Evolutionary conservation across 92 coral and sea anemone species (phyloP), one percentile per base, ranked within the genome.

Genomic region (Parazoanthus darwini): DNA sequence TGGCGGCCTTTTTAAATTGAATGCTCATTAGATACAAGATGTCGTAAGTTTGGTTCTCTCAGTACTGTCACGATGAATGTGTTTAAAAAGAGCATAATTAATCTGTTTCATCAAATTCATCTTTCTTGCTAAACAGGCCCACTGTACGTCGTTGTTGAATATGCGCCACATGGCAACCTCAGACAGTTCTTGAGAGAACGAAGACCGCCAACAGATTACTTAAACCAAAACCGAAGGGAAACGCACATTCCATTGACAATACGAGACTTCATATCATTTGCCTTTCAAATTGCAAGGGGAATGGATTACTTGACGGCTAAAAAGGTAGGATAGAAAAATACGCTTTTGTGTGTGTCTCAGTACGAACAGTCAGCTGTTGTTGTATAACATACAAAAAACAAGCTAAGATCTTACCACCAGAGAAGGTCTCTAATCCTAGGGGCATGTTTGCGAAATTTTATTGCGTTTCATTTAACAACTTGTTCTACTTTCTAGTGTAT

Each of bases 271-370:
- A 92, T 97, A 58, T 97, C 99, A 15, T 97, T 92, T 84, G 96
- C 98, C 54, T 97, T 92, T 81, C 99, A 97, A 91, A 91, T 97
- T 68, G 92, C 98, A 26, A 93, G 98, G 74, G 99, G 99, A 74
- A 97, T 97, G 99, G 98, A 90, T 54, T 96, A 95, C 87, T 89
- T 97, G 77, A 90, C 96, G 54, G 79, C 92, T 29, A 95, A 92
- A 90, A 97, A 94, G 95, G 99, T 97, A 88, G 78, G 86, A 33
- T 8, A 50, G 11, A 58, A 46, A 5, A 58, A 35, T 18, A 16
- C 58, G 10, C 3, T 13, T 13, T 51, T 8, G 6, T 0, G 58
- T 51, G 1, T 54, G 9, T 11, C 3, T 54, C 1, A 14, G 14
- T 54, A 1, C 20, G 18, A 11, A 11, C 59, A 54, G 14, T 54